Evolutionary conservation across 2,888 invertebrate genomes (phyloP).

Genomic region (Elysia crispata): DNA sequence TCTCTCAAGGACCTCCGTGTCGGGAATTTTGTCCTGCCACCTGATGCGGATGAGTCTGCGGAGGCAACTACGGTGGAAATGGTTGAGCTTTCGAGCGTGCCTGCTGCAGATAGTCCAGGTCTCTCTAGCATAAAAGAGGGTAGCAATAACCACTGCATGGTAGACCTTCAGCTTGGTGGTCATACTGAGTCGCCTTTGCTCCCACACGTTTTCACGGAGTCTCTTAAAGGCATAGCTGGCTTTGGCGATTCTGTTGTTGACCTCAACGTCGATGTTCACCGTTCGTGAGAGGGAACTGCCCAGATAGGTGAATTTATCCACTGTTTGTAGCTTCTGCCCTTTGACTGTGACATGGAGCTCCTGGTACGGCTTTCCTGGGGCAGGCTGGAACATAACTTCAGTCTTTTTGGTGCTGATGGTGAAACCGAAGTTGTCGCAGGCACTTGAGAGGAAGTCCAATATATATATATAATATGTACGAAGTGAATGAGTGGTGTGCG

Average conservation of each 20-base stretch:
- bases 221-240: conserved; percentile 34
- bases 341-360: no score
- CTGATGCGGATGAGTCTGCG: not conserved
- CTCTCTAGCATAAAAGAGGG: conserved; percentile 18
- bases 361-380: no score
- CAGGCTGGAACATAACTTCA: no score
- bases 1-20: not conserved
- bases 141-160: not conserved
- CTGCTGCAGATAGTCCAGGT: not conserved
- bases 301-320: no score
- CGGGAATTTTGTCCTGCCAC: not conserved
- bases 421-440: no score
- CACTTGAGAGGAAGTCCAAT: no score
- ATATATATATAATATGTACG: no score
- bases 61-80: conserved; percentile 35
- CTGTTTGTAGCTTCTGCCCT: no score
- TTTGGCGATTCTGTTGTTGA: conserved; percentile 11
- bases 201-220: not conserved
- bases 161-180: not conserved
- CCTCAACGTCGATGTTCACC: conserved; percentile 18
- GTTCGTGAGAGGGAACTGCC: conserved; percentile 10
- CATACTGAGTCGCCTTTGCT: not conserved
- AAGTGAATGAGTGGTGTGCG: no score
- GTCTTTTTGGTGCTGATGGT: no score
- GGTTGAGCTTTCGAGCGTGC: conserved; percentile 29